phyloP scores from a whole-genome alignment of 2,113 vertebrate genomes.

The Lophochroa leadbeateri region DNA sequence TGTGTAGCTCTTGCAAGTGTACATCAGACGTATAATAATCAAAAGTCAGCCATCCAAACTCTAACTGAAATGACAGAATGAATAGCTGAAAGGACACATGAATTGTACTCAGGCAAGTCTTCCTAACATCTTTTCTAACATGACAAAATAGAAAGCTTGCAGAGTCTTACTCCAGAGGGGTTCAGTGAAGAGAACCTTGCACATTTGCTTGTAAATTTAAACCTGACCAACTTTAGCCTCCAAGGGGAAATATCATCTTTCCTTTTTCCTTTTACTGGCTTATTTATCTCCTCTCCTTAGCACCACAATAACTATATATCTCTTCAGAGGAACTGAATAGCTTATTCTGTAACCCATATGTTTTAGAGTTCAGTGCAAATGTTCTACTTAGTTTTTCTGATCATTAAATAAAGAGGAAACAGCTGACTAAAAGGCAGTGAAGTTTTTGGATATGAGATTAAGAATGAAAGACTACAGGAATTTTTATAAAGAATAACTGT shows the following conservation, averaged over 20 bases:
- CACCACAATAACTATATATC: not conserved
- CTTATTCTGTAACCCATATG: not conserved
- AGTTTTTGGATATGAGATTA: not conserved
- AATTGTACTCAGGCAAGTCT: not conserved
- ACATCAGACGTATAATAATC: not conserved
- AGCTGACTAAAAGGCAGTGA: not conserved
- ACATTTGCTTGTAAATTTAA: conserved; percentile 23
- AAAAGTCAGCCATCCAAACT: conserved; percentile 23
- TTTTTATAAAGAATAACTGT: not conserved
- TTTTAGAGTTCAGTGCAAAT: not conserved
- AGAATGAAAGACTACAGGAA: not conserved
- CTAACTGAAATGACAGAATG: conserved; percentile 23
- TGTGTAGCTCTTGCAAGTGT: not conserved
- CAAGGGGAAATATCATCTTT: not conserved
- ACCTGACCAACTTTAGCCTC: not conserved
- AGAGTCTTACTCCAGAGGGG: not conserved
- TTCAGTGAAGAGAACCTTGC: not conserved
- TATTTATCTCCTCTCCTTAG: not conserved
- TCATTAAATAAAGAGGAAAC: not conserved
- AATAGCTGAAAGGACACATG: not conserved
- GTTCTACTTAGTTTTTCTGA: not conserved
- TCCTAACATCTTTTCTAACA: not conserved
- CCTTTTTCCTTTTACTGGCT: not conserved
- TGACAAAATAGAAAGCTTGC: not conserved
- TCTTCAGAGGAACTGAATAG: not conserved